phyloP scores from a whole-genome alignment of 2,113 vertebrate species.

The Nymphicus hollandicus region DNA sequence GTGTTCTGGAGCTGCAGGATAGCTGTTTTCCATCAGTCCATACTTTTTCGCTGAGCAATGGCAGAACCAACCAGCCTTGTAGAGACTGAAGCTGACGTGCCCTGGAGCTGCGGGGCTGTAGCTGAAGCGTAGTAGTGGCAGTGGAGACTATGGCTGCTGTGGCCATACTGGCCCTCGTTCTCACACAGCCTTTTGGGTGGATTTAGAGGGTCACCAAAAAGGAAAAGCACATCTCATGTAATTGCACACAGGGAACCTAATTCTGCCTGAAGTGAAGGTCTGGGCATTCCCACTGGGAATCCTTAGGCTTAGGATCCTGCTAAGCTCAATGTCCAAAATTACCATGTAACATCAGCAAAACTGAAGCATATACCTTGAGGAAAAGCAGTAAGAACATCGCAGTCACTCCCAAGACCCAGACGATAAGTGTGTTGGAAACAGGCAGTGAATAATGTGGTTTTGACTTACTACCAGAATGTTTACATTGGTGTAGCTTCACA shows the following conservation, averaged over 20 bases:
- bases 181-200: neutral
- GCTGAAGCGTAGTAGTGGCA: neutral
- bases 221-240: neutral
- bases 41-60: neutral
- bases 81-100: accelerated
- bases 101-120: accelerated
- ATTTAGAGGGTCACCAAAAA: neutral
- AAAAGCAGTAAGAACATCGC: neutral
- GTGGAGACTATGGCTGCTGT: accelerated
- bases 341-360: neutral
- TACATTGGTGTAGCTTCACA: neutral
- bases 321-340: neutral
- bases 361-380: neutral
- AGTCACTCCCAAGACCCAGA: neutral
- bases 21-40: neutral
- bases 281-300: neutral
- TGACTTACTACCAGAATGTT: neutral
- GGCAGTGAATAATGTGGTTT: neutral
- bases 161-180: accelerated
- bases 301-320: neutral
- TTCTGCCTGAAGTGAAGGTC: neutral
- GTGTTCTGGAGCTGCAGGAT: neutral
- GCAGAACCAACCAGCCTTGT: neutral
- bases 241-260: neutral
- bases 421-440: neutral